Evolutionary conservation across 2,113 vertebrate species (phyloP).

Genomic region (Platycercus adscitus): DNA sequence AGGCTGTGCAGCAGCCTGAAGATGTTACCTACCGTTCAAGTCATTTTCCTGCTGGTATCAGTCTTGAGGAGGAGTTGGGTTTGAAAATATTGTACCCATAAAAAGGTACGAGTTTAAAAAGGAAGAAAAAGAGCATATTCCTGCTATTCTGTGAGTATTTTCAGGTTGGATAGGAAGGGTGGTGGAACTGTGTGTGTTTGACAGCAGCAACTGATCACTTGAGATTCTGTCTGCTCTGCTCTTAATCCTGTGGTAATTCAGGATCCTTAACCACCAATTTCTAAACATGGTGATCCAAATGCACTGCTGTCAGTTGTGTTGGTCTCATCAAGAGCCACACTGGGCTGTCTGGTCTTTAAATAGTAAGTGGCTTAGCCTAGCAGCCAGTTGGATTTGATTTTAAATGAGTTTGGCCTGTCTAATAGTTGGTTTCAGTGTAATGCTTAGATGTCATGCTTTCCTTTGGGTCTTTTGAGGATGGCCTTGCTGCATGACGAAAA

Average conservation of each 20-base stretch:
- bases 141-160: not conserved
- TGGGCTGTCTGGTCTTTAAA: not conserved
- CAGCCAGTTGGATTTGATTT: not conserved
- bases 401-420: not conserved
- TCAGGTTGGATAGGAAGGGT: not conserved
- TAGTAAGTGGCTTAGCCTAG: not conserved
- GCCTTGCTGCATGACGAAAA: not conserved
- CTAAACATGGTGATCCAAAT: not conserved
- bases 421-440: not conserved
- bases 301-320: not conserved
- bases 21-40: not conserved
- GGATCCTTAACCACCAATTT: not conserved
- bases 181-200: not conserved
- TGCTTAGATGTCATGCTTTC: not conserved
- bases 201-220: not conserved
- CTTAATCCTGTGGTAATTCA: slow-evolving; percentile 14
- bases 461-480: not conserved
- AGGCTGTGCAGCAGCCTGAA: not conserved
- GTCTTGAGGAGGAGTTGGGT: not conserved
- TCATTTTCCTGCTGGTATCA: not conserved
- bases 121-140: not conserved
- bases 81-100: not conserved
- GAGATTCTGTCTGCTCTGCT: not conserved
- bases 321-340: not conserved
- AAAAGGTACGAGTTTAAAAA: not conserved